phyloP scores from a whole-genome alignment of 2,888 invertebrate species.

The Eurytoma adleriae region DNA sequence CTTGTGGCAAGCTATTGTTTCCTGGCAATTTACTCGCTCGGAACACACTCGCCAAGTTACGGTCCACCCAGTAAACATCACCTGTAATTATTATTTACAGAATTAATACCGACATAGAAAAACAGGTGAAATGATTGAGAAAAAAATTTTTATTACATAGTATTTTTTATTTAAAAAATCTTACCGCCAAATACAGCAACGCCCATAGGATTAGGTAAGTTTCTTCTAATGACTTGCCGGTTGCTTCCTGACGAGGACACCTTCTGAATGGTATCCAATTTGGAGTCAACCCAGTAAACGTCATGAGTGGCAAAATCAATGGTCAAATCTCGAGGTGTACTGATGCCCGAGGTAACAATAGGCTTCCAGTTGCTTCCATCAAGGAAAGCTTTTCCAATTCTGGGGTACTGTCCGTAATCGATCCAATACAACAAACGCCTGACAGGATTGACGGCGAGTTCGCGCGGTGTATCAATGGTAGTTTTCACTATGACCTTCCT shows the following conservation, averaged over 20 bases:
- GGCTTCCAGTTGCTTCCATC: slow-evolving; percentile 93
- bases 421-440: slow-evolving; percentile 97
- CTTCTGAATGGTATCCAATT: slow-evolving; percentile 95
- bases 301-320: slow-evolving; percentile 96
- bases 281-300: slow-evolving; percentile 98
- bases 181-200: slow-evolving; percentile 88
- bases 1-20: slow-evolving; percentile 83
- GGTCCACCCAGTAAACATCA: slow-evolving; percentile 96
- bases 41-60: slow-evolving; percentile 90
- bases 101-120: neutral
- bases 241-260: slow-evolving; percentile 90
- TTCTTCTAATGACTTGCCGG: slow-evolving; percentile 88
- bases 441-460: slow-evolving; percentile 97
- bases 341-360: slow-evolving; percentile 93
- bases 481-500: slow-evolving; percentile 94
- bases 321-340: slow-evolving; percentile 91
- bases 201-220: slow-evolving; percentile 95
- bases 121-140: neutral
- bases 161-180: neutral
- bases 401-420: slow-evolving; percentile 97
- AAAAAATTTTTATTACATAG: neutral
- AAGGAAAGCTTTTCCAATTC: slow-evolving; percentile 91
- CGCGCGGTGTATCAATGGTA: slow-evolving; percentile 93
- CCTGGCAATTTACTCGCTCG: slow-evolving; percentile 87
- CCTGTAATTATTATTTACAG: slow-evolving; percentile 21